Evolutionary conservation across 2,888 invertebrate species (phyloP), one percentile per base, ranked within the genome.

Genomic region (Epistrophe eligans): DNA sequence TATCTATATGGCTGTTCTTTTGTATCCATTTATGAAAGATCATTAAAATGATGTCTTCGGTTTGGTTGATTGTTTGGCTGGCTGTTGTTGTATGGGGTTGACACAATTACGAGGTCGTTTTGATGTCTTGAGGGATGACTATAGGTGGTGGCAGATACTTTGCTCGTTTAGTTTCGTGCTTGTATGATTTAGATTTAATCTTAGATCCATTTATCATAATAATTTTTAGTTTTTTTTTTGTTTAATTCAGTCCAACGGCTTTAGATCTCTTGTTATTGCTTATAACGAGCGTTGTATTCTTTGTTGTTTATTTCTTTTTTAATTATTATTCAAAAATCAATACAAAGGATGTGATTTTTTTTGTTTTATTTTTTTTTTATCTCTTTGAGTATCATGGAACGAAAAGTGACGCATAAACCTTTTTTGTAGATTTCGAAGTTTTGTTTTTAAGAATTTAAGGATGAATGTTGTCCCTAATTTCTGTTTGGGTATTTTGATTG

Each of bases 161-260:
- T 55, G 79, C 70, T 64, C 71, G 72, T 72, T 84, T 72, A 52
- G 58, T 73, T 81, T 52, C 15, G 67, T 67, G 71, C 55, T 84
- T 70, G 77, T 77, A 72, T 77, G 70, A 82, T 48, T 73, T 57
- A 55, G 60, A 82, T 81, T 85, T 77, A 77, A 84, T 85, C 81
- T 85, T 77, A 76, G 79, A 79, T 72, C 83, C 87, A 87, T 87
- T 87, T 83, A 87, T 83, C 87, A 87, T 83, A 87, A 87, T 87
- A 87, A 83, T 72, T 83, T 67, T 66, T 40, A 43, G 11, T 48
- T 58, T 3, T 11, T 43, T 40, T n/a, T n/a, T 6, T 45, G 32
- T 32, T 19, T 1, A 50, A 17, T 72, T 58, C 10, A 45, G 15
- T 52, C 32, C 50, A 40, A 50, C 24, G 38, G 57, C 24, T 19